Conservation (phyloP, 2,113 vertebrate genomes). For the Kryptolebias marmoratus region DNA sequence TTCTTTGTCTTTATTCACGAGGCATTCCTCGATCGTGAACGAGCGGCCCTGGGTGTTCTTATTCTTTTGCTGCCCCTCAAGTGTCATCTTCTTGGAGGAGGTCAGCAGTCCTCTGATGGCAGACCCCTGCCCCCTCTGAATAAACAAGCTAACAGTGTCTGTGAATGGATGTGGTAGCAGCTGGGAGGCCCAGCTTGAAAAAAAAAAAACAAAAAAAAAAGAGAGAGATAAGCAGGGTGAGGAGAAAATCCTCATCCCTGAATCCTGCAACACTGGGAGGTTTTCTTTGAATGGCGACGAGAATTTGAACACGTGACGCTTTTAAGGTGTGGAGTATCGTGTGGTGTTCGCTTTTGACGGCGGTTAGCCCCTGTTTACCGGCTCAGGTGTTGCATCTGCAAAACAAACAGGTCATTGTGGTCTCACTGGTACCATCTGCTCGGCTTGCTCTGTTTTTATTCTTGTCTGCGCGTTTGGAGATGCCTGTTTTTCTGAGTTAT, state of each 20-base stretch:
- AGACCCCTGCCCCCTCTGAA: slow-evolving; percentile 58
- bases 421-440: slow-evolving; percentile 59
- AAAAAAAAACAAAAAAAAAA: background rate
- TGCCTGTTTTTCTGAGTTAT: background rate
- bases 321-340: background rate
- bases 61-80: slow-evolving; percentile 6
- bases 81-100: slow-evolving; percentile 45
- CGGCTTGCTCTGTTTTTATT: slow-evolving; percentile 18
- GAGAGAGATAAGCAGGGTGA: background rate
- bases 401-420: slow-evolving; percentile 66
- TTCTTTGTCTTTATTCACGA: slow-evolving; percentile 17
- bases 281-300: slow-evolving; percentile 14
- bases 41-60: slow-evolving; percentile 18
- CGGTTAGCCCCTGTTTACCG: slow-evolving; percentile 44
- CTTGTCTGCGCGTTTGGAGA: slow-evolving; percentile 7
- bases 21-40: background rate
- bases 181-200: slow-evolving; percentile 25
- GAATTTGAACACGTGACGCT: slow-evolving; percentile 1
- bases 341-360: slow-evolving; percentile 46
- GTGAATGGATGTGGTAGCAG: slow-evolving; percentile 60
- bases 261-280: background rate
- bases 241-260: background rate
- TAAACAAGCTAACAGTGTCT: slow-evolving; percentile 62
- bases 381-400: slow-evolving; percentile 69
- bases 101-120: slow-evolving; percentile 49